Evolutionary conservation across 2,797 vertebrate genomes (phyloP), one percentile per base, ranked within the genome.

Genomic region (Phyllotis vaccarum): DNA sequence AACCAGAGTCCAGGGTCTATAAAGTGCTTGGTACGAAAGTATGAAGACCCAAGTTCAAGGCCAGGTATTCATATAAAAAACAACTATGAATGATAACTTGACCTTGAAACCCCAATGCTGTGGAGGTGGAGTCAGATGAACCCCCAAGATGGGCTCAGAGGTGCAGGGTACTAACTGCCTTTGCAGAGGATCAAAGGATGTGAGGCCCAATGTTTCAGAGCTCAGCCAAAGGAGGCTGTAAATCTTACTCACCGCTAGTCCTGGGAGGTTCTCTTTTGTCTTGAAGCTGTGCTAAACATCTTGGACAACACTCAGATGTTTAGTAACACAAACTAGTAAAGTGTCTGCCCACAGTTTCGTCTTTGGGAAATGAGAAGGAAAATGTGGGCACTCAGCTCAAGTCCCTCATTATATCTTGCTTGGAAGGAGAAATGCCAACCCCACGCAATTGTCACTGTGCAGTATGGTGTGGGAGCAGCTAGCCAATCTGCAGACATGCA

Each of bases 311-410:
- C 19, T 29, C 6, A 12, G 29, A 54, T 12, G n/a, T n/a, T n/a
- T 27, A 49, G 49, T 40, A 31, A 85, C 34, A 54, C 9, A 58
- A 46, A 49, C 34, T 5, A 62, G 56, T n/a, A 29, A 54, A 40
- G 8, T 0, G 29, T 3, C 49, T 52, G 34, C 34, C 75, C 68
- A 11, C 14, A 6, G 31, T 34, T 70, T 6, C 6, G 0, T 56
- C 37, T 46, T 72, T 56, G 40, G 75, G 37, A 78, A 72, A 21
- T 6, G 12, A 75, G 31, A 49, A 43, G 66, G 56, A 0, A 40
- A 9, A 14, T 0, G 1, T 4, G 1, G 0, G 2, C 5, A 0
- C 34, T 79, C 29, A 0, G 31, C 10, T 13, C 6, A 10, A 29
- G 8, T 4, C 37, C 64, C 10, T 76, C 0, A 2, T 54, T 87